Evolutionary conservation across 2,797 vertebrate species (phyloP).

Genomic region (Crenuchus spilurus): DNA sequence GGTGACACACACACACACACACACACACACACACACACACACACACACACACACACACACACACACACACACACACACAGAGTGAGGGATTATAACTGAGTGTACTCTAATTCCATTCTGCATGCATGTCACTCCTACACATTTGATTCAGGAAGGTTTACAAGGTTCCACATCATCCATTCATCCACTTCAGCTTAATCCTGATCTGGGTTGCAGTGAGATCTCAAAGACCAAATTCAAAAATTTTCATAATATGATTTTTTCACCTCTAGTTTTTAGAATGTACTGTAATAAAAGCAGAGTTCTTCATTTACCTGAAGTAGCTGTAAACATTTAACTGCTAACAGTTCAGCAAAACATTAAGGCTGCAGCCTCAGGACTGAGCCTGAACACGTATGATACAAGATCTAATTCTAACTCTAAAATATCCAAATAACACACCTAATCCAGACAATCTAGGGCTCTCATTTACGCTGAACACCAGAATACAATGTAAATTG

Average conservation of each 20-base stretch:
- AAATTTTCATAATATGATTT: no score
- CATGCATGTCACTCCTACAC: neutral
- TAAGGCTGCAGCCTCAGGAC: neutral
- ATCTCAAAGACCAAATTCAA: no score
- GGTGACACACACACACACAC: slow-evolving; percentile 1
- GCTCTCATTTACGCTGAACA: neutral
- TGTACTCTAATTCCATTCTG: neutral
- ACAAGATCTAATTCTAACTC: neutral
- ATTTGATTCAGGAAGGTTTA: no score
- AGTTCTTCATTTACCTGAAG: no score
- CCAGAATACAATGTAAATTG: neutral
- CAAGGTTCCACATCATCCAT: no score
- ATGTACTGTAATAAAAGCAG: no score
- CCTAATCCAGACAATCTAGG: neutral
- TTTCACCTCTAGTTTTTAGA: no score
- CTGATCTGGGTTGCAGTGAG: no score
- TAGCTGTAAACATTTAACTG: neutral
- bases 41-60: slow-evolving; percentile 19
- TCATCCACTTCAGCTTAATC: no score
- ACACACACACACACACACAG: slow-evolving; percentile 3
- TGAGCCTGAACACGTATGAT: neutral
- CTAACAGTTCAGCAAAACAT: no score
- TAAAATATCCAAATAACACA: neutral
- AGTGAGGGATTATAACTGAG: neutral
- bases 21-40: slow-evolving; percentile 16